A percentile compares a stretch with the other conserved stretches of the same genome.
These are phyloP conservation scores for Pristionchus entomophagus DNA, from an alignment of 2,888 invertebrate species.

Conservation along the genomic window DNA sequence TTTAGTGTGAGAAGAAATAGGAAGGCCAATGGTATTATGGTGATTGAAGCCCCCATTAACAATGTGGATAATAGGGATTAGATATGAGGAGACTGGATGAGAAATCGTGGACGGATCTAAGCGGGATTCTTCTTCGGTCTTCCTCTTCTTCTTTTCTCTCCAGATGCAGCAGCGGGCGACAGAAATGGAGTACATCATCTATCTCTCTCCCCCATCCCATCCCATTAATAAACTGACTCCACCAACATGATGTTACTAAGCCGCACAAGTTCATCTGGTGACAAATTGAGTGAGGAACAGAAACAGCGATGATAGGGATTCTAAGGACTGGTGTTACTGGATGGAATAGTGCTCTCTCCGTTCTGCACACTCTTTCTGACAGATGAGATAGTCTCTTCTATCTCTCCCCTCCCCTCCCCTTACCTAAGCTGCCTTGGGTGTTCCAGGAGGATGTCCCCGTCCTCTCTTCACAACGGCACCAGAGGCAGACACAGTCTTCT, in stretches of 20 bases:
- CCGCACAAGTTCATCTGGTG: too few species aligned
- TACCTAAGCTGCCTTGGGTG: neutral
- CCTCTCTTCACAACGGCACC: neutral
- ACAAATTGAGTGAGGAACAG: too few species aligned
- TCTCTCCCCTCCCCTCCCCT: neutral
- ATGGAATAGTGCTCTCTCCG: too few species aligned
- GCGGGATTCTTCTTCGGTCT: constrained; percentile 20
- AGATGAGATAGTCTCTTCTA: too few species aligned
- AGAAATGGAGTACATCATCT: neutral
- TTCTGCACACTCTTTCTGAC: too few species aligned
- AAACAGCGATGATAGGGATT: too few species aligned
- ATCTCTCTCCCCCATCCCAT: neutral
- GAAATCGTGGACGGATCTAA: neutral
- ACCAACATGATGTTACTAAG: too few species aligned
- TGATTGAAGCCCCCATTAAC: neutral
- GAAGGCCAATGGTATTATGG: neutral
- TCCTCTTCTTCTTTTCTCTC: constrained; percentile 25
- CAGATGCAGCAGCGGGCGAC: constrained; percentile 10
- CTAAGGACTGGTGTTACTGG: too few species aligned
- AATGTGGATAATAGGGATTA: neutral
- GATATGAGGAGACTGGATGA: neutral
- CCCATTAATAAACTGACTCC: too few species aligned
- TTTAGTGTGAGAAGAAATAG: neutral
- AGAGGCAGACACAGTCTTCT: neutral
- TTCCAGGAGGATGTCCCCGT: too few species aligned